Evolutionary conservation across 1,140 invertebrate species (phyloP), one percentile per base, ranked within the genome.

Genomic region (Plectus sambesii): DNA sequence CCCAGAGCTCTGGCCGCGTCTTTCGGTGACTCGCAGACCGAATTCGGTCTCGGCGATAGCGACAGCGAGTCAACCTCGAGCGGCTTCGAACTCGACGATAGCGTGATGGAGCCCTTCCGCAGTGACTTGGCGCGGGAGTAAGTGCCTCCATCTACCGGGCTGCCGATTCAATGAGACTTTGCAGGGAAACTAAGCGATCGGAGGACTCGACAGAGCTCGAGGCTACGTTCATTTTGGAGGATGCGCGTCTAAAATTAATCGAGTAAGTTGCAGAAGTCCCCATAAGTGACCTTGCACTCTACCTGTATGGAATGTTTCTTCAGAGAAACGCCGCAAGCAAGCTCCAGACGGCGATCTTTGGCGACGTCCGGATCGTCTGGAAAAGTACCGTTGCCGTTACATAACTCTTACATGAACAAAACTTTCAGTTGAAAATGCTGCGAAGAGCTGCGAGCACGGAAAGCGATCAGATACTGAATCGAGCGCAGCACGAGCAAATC

Each of bases 211-310:
- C 52, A 8, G 64, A 69, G 33, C 35, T 69, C 27, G 66, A 67
- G 43, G 66, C 66, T 0, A 64, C 58, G 1, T 67, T 67, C 43
- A 64, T 67, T 46, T 48, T 67, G 20, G 64, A 67, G 39, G 61
- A 66, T 39, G 62, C 61, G 2, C 50, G 56, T 26, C 42, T 67
- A 20, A 67, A 67, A 41, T 42, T 67, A 12, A 59, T 67, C 25
- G 51, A 60, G 52, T 55, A 30, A 41, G 53, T 8, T 44, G 6
- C n/a, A 12, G 47, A 30, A 22, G 12, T 5, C 12, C 5, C 9
- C 12, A n/a, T 9, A 25, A 30, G 9, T 58, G 8, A 8, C 15
- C 37, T 49, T 23, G 47, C n/a, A 42, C 37, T 25, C 9, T 30
- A 51, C 25, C 23, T 25, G 8, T 29, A 2, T n/a, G 45, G 35